Percentiles rank a stretch among this genome's conserved stretches.
phyloP scores from a whole-genome alignment of 37 sponge, comb jelly and placozoan species.

The Aphrocallistes beatrix region DNA sequence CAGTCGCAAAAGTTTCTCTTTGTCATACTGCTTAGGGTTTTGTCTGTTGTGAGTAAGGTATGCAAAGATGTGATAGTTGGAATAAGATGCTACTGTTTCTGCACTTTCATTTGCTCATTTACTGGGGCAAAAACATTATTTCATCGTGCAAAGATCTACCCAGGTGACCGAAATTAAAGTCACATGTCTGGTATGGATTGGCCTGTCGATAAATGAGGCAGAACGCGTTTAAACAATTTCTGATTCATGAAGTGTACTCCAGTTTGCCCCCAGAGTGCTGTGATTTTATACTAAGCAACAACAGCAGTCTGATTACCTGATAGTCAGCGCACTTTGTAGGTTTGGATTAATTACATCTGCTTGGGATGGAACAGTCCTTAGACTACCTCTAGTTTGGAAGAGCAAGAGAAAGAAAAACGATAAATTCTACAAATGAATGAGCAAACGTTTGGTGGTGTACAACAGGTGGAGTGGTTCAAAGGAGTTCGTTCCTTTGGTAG shows the following conservation, averaged over 20 bases:
- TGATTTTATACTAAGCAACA: neutral
- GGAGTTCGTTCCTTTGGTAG: too few relatives aligned
- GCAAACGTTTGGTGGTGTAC: neutral
- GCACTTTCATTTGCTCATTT: neutral
- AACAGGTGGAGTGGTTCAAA: neutral
- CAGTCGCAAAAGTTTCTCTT: neutral
- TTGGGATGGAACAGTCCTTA: neutral
- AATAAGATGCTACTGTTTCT: neutral
- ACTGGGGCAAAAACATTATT: neutral
- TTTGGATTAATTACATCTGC: neutral
- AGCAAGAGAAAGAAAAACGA: neutral
- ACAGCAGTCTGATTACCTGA: neutral
- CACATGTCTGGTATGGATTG: neutral
- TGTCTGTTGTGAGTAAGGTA: neutral
- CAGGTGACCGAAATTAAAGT: neutral
- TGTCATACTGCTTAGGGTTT: neutral
- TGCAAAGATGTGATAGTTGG: neutral
- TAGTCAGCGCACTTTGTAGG: neutral
- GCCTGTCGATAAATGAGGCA: neutral
- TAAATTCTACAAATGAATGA: constrained; percentile 8
- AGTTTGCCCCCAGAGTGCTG: neutral
- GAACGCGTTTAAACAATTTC: neutral
- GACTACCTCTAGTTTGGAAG: neutral
- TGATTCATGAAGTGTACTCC: neutral
- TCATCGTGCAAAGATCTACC: neutral